Base-by-base conservation (phyloP, 2,797 vertebrate genomes). In the Odontamblyopus rebecca region DNA sequence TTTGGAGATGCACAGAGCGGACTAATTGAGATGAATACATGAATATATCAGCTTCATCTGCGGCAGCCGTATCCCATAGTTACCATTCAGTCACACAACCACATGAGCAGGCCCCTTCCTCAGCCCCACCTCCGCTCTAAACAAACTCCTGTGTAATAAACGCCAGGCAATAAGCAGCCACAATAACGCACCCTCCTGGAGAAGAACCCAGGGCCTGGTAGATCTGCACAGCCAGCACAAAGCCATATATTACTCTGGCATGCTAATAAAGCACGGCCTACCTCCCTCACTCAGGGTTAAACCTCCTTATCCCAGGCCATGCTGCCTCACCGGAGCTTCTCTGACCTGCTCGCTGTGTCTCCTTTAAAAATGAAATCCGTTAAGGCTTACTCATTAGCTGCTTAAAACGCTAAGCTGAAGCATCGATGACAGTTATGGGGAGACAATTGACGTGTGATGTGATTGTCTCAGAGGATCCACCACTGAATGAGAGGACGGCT, bases 1-100 rank as follows among this genome's bases (percentile, higher is more conserved):
- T 87, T 87, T 80, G 90, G 83, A 89, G 87, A 86, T 80, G 84
- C 83, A 80, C 74, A 56, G 75, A 75, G 84, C 77, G 59, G 84
- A 88, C 91, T 92, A 91, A 92, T 91, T 91, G 89, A 91, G 91
- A 91, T 85, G 91, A 91, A 93, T 91, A 92, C 85, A 92, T 92
- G 91, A 93, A 92, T 92, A 91, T 89, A 91, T 90, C 85, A 88
- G 83, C 87, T 88, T 86, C 88, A 90, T 89, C 88, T 82, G 76
- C 77, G 77, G 80, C 65, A 70, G 86, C 76, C 54, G 90, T 92
- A 88, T 87, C 91, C 91, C 89, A 81, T 85, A 88, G 90, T 88
- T 81, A 93, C 91, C 85, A 86, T 90, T 89, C 85, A 88, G 78
- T 89, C 70, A 85, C 85, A 82, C 76, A 68, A 83, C 82, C 88